These are phyloP conservation scores for Prunella himalayana DNA, from an alignment of 2,113 vertebrate species.

Conservation along the genomic window DNA sequence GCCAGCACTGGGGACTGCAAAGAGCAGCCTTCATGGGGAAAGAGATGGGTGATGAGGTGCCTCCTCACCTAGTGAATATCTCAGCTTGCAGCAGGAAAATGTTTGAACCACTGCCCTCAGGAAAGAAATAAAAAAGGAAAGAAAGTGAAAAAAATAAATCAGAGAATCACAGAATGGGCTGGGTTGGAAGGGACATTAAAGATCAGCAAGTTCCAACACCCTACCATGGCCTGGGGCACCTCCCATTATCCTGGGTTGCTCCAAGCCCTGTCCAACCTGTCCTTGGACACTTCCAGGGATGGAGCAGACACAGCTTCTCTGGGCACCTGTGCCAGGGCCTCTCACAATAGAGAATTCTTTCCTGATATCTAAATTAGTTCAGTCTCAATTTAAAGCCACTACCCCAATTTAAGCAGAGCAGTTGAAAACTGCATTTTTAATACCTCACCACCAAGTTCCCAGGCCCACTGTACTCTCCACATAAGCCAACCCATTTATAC, in stretches of 20 bases:
- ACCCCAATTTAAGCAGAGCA: not conserved
- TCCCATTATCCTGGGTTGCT: accelerated
- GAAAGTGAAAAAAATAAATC: not conserved
- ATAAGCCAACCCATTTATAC: not conserved
- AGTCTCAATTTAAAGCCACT: not conserved
- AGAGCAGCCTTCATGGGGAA: not conserved
- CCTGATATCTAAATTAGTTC: not conserved
- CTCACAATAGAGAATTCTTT: not conserved
- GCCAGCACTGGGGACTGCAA: not conserved
- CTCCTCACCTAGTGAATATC: not conserved
- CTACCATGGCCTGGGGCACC: not conserved
- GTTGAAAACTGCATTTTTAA: not conserved
- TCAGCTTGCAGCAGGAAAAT: not conserved
- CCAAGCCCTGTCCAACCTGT: accelerated
- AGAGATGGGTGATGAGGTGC: not conserved
- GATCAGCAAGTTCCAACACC: accelerated
- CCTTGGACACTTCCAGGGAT: not conserved
- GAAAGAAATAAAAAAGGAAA: not conserved
- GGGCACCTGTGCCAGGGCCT: accelerated
- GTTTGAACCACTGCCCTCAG: not conserved
- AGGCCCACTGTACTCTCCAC: not conserved
- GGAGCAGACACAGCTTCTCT: not conserved
- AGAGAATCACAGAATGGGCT: not conserved
- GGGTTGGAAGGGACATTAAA: not conserved
- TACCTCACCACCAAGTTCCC: not conserved